Conservation (phyloP, 2,113 vertebrate genomes). For the Megaleporinus macrocephalus region DNA sequence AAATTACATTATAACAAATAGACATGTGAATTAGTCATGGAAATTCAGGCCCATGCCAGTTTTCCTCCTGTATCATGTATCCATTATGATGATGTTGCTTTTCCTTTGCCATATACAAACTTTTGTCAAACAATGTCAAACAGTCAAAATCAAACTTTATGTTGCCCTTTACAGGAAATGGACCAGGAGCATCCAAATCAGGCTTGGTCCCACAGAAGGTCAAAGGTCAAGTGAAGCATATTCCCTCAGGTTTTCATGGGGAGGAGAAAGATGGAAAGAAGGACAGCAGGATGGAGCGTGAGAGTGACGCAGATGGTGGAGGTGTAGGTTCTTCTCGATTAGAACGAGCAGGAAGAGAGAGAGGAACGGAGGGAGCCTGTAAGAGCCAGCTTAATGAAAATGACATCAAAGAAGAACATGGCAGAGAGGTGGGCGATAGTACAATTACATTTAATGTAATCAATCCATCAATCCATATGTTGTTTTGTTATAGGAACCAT, state of each 20-base stretch:
- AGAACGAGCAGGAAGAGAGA: constrained; percentile 54
- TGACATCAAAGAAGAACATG: constrained; percentile 53
- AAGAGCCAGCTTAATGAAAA: constrained; percentile 49
- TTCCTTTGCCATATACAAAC: too few species aligned
- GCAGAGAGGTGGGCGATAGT: constrained; percentile 70
- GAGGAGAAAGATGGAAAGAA: constrained; percentile 56
- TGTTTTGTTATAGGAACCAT: not conserved
- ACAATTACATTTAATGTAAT: not conserved
- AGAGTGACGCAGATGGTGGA: constrained; percentile 41
- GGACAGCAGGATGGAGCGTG: constrained; percentile 51
- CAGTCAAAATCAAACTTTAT: not conserved
- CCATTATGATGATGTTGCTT: too few species aligned
- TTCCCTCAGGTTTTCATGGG: constrained; percentile 65
- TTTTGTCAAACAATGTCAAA: not conserved
- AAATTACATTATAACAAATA: too few species aligned
- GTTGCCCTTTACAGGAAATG: constrained; percentile 32
- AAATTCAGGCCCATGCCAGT: too few species aligned
- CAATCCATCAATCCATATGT: not conserved
- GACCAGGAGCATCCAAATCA: constrained; percentile 62
- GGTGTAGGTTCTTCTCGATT: constrained; percentile 38
- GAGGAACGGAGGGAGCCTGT: constrained; percentile 50
- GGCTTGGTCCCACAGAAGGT: constrained; percentile 71
- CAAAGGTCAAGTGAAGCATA: constrained; percentile 71
- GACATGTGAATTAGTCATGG: too few species aligned
- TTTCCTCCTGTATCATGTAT: too few species aligned